These are phyloP conservation scores for Onchidella celtica DNA, from an alignment of 2,888 invertebrate genomes.

Conservation along the genomic window DNA sequence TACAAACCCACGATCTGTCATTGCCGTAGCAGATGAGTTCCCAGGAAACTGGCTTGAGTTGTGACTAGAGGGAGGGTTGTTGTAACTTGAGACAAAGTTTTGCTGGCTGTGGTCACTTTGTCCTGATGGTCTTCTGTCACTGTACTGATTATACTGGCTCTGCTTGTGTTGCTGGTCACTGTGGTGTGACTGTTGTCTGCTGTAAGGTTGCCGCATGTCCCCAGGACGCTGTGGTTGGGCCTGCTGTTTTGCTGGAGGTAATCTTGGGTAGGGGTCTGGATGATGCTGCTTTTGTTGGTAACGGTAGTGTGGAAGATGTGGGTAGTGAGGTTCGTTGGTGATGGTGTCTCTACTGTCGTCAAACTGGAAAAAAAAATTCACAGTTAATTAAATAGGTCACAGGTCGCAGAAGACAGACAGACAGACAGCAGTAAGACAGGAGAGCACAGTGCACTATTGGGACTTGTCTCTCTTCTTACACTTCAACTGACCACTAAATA, in stretches of 20 bases:
- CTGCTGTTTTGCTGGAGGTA: background rate
- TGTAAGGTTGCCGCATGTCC: background rate
- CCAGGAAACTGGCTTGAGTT: background rate
- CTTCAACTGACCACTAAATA: too few relatives aligned
- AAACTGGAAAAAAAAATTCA: conserved; percentile 36
- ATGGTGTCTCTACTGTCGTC: conserved; percentile 13
- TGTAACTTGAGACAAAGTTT: too few relatives aligned
- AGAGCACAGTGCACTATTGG: too few relatives aligned
- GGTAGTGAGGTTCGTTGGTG: background rate
- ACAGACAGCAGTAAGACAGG: too few relatives aligned
- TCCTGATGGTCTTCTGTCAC: background rate
- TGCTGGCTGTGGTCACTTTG: background rate
- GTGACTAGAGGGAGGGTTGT: background rate
- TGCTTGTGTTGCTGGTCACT: background rate
- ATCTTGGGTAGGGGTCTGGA: background rate
- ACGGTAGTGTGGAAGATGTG: background rate
- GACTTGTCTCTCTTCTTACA: too few relatives aligned
- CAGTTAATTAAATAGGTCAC: too few relatives aligned
- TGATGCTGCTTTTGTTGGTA: background rate
- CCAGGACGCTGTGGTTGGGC: background rate
- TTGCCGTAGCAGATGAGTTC: too few relatives aligned
- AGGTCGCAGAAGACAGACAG: too few relatives aligned
- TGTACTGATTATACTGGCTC: background rate
- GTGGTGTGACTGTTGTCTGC: background rate
- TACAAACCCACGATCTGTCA: background rate